Base-by-base conservation (phyloP, 92 coral and sea anemone genomes). In the Palythoa heliodiscus region DNA sequence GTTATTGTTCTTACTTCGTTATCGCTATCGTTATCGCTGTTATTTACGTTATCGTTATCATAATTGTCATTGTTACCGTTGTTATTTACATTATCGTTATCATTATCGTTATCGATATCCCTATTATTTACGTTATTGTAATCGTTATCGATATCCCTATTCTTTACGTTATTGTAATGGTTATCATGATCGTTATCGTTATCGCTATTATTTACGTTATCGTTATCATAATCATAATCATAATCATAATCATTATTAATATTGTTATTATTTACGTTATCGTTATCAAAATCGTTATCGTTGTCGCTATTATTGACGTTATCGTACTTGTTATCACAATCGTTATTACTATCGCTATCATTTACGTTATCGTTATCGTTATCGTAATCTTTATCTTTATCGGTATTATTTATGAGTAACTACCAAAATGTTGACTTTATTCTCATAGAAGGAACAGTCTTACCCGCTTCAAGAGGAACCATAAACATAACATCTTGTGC, bases 391-490 rank as follows among this genome's bases (percentile, higher is more conserved):
- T 29, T 29, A 9, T n/a, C 13, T 1, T 22, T 24, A 2, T 67
- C 19, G 9, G 0, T 43, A 43, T 8, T 43, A 43, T 5, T 43
- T 43, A 8, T 43, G 4, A 0, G 11, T 67, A 10, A 6, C n/a
- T 22, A 23, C 17, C 0, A 22, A 0, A 29, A 38, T 29, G 22
- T 3, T 14, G 35, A 20, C 79, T 48, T 75, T 75, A 10, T 57
- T 75, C 22, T 25, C n/a, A 75, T 38, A 75, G 80, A 75, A 37
- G 80, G 53, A 15, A 52, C 43, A 75, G 64, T 10, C 0, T 43
- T 43, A 7, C 50, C 50, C 0, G 50, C 50, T 8, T 43, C 50
- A 43, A 43, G 50, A 43, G 50, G 80, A 75, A 24, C 17, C 19
- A 75, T 75, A 52, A 52, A 23, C 1, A 75, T 75, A 52, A 52